Evolutionary conservation across 2,888 invertebrate genomes (phyloP), one percentile per base, ranked within the genome.

Genomic region (Spilosoma lubricipeda): DNA sequence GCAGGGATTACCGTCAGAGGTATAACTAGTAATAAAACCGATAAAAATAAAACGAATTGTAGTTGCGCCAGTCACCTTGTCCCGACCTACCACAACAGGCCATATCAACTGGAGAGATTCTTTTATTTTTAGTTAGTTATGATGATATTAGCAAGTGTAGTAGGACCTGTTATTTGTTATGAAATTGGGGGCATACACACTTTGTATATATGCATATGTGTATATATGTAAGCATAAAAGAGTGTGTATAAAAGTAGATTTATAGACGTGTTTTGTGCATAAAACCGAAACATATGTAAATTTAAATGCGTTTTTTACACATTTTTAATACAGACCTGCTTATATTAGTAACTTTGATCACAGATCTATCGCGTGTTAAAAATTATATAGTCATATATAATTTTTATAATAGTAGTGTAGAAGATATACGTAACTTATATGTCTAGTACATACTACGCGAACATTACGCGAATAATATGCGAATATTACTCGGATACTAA

Each of bases 41-140:
- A 63, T 27, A 63, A 70, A 63, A 70, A 63, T 20, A 70, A 67
- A 39, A 30, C 1, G 1, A 8, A 23, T 15, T 5, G 18, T 45
- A 70, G 42, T 27, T 63, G 23, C 63, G 42, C 30, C 70, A 70
- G 70, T 70, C 70, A 74, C 73, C 73, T 74, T 74, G 73, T 36
- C 70, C 66, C 33, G 73, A 74, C 73, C 73, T 74, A 74, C 73
- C 67, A 4, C 73, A 74, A 74, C 70, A n/a, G 15, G 69, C 73
- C 70, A 73, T 36, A 65, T 18, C 8, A 64, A 69, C 63, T 73
- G 64, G 52, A 56, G 68, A 23, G 0, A 7, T 15, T 65, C 56
- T 74, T 48, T 66, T 70, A 66, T 70, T 71, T 64, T 9, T 27
- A 4, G 18, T 45, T 23, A 45, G 13, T 71, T 39, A 65, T 65